Percentiles rank a stretch among this genome's conserved stretches.
Evolutionary conservation across 1,140 invertebrate species (phyloP).

Genomic region (Penaeus indicus): DNA sequence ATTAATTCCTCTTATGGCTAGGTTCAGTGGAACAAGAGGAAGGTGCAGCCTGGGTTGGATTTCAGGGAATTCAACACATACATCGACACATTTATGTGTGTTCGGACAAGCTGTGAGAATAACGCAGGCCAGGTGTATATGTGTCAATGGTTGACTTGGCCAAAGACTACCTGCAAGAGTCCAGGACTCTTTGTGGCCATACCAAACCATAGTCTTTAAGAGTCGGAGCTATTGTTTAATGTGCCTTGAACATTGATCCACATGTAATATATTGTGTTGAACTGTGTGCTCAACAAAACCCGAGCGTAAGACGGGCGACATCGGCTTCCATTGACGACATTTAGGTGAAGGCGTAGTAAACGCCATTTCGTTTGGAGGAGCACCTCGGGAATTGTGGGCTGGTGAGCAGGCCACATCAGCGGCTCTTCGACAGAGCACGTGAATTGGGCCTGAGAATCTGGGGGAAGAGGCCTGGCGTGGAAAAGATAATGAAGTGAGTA

Average conservation of each 20-base stretch:
- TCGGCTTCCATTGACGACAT: conserved; percentile 25
- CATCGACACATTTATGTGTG: conserved; percentile 26
- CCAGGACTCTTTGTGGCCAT: conserved; percentile 31
- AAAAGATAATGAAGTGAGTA: conserved; percentile 1
- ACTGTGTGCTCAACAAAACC: conserved; percentile 26
- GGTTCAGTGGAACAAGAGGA: conserved; percentile 32
- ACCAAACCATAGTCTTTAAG: conserved; percentile 34
- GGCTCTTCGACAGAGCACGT: neutral
- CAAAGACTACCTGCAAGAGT: neutral
- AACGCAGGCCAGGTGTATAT: conserved; percentile 10
- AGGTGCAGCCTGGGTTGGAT: conserved; percentile 22
- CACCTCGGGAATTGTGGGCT: neutral
- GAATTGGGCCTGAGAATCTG: neutral
- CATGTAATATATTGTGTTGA: conserved; percentile 33
- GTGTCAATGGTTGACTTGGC: conserved; percentile 30
- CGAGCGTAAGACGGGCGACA: neutral
- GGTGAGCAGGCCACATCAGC: neutral
- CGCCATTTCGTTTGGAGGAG: neutral
- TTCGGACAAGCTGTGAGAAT: conserved; percentile 22
- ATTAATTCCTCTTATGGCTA: conserved; percentile 37
- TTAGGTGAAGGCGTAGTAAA: neutral
- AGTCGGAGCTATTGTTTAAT: conserved; percentile 36
- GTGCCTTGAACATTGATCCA: conserved; percentile 13
- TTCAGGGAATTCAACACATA: conserved; percentile 31
- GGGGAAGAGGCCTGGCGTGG: neutral